phyloP scores from a whole-genome alignment of 2,888 invertebrate genomes.

The Dynastes hyllus region DNA sequence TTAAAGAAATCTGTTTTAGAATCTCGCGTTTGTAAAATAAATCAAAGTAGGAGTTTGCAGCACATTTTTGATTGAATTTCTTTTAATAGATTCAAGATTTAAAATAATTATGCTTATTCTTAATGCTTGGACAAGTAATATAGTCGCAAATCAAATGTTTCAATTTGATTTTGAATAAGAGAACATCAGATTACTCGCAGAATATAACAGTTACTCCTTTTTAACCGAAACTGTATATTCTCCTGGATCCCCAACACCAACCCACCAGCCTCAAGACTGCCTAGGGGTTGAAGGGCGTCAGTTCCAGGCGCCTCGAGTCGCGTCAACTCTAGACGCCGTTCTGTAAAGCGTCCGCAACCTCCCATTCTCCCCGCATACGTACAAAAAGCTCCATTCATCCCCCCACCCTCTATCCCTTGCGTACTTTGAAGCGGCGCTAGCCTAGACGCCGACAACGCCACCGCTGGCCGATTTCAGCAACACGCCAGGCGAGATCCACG shows the following conservation, averaged over 20 bases:
- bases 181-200: too few species aligned
- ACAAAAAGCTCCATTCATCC: slow-evolving; percentile 43
- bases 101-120: too few species aligned
- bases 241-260: too few species aligned
- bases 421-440: slow-evolving; percentile 24
- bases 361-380: slow-evolving; percentile 60
- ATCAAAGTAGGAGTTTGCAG: too few species aligned
- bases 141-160: too few species aligned
- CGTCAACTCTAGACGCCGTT: slow-evolving; percentile 71
- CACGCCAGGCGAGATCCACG: slow-evolving; percentile 43
- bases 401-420: background rate
- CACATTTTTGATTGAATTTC: too few species aligned
- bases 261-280: slow-evolving; percentile 17
- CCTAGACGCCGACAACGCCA: slow-evolving; percentile 46
- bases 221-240: slow-evolving; percentile 41
- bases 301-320: slow-evolving; percentile 69
- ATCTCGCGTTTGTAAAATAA: too few species aligned
- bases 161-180: too few species aligned
- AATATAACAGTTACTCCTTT: background rate
- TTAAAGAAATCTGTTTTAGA: too few species aligned
- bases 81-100: too few species aligned
- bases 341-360: slow-evolving; percentile 68
- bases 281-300: slow-evolving; percentile 67
- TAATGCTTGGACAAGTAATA: too few species aligned
- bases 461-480: slow-evolving; percentile 37